Percentiles rank a stretch among this genome's conserved stretches.
Conservation (phyloP, 2,888 invertebrate species). For the Trichogramma evanescens region DNA sequence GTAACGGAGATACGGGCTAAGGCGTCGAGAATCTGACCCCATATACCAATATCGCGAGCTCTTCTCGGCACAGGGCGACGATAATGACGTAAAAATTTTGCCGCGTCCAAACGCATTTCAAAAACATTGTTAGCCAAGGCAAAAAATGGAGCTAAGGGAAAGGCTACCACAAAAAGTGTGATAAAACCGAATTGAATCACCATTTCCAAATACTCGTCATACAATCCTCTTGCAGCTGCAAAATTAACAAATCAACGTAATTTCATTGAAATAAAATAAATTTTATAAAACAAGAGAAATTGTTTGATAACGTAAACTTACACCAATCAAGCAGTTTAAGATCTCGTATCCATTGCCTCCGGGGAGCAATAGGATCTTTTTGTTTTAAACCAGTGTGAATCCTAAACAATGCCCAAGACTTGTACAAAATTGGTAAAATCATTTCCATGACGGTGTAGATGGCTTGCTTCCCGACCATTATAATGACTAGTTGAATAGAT, state of each 20-base stretch:
- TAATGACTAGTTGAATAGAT: constrained; percentile 76
- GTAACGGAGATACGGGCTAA: constrained; percentile 69
- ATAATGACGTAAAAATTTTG: constrained; percentile 69
- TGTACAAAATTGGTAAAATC: constrained; percentile 58
- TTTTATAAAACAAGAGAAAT: neutral
- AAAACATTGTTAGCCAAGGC: constrained; percentile 75
- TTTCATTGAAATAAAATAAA: neutral
- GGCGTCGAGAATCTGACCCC: constrained; percentile 68
- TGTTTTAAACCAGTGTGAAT: constrained; percentile 41
- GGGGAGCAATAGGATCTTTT: constrained; percentile 34
- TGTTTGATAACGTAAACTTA: constrained; percentile 27
- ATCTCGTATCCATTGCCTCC: constrained; percentile 59
- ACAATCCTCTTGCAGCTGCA: constrained; percentile 60
- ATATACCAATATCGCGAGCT: constrained; percentile 71
- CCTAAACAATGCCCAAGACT: constrained; percentile 50
- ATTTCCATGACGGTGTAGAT: constrained; percentile 73
- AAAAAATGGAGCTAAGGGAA: constrained; percentile 77
- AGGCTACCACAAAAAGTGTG: constrained; percentile 78
- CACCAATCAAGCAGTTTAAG: constrained; percentile 56
- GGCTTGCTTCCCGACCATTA: constrained; percentile 81
- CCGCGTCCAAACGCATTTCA: constrained; percentile 77
- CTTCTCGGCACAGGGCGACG: constrained; percentile 68
- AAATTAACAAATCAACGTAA: neutral
- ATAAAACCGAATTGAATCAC: constrained; percentile 82
- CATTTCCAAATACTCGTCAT: constrained; percentile 82